A percentile compares a stretch with the other conserved stretches of the same genome.
Evolutionary conservation across 2,888 invertebrate genomes (phyloP).

Genomic region (Euclidia mi): DNA sequence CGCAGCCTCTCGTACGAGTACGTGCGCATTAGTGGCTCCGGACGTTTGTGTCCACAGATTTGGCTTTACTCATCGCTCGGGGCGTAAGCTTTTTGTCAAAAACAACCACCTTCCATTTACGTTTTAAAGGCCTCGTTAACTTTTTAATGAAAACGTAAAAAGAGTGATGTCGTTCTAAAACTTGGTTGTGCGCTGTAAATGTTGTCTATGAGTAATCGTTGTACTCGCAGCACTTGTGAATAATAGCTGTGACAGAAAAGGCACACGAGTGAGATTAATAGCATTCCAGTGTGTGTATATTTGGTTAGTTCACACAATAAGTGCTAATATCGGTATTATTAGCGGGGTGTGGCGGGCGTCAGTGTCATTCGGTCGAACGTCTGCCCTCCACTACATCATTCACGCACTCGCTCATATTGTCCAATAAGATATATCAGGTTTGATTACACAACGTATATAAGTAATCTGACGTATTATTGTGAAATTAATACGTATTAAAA

Average conservation of each 20-base stretch:
- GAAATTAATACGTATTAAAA: not conserved
- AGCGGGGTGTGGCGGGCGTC: not conserved
- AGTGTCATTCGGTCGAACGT: conserved; percentile 19
- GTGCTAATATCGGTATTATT: not conserved
- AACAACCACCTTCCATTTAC: conserved; percentile 5
- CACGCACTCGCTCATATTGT: conserved; percentile 12
- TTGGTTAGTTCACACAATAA: not conserved
- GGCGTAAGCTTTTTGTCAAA: conserved; percentile 13
- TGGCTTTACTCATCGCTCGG: not conserved
- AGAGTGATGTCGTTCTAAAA: conserved; percentile 1
- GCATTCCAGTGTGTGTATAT: not conserved
- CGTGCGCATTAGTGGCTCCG: conserved; percentile 5
- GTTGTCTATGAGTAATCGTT: conserved; percentile 10
- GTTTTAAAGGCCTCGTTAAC: conserved; percentile 17
- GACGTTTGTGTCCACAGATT: not conserved
- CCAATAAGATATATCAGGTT: conserved; percentile 22
- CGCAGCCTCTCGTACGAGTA: conserved; percentile 2
- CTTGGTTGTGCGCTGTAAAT: conserved; percentile 9
- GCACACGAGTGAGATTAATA: conserved; percentile 1
- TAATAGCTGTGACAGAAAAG: not conserved
- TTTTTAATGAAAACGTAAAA: conserved; percentile 10
- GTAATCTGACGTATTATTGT: conserved; percentile 12
- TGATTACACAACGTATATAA: conserved; percentile 17
- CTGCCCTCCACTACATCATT: conserved; percentile 25
- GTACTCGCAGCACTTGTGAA: conserved; percentile 2